Evolutionary conservation across 1,140 invertebrate genomes (phyloP), one percentile per base, ranked within the genome.

Genomic region (Ptiloglossa arizonensis): DNA sequence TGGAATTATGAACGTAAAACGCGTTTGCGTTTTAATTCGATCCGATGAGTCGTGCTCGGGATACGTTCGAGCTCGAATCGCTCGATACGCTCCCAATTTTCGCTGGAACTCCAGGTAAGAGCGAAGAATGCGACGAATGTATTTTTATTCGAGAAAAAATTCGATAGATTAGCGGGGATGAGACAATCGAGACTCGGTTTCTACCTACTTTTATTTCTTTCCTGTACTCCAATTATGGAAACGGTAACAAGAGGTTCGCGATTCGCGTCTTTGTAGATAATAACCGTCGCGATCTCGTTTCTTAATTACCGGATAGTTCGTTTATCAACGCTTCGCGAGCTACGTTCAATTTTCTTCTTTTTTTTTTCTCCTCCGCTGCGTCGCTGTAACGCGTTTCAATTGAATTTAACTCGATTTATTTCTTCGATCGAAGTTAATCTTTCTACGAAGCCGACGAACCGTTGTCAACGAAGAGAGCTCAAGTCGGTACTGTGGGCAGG

Each of bases 21-120:
- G 56, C 29, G 56, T 50, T 48, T 24, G 22, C 60, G 38, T 67
- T 67, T 67, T 67, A 67, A 67, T 67, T 56, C n/a, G 22, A 35
- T 41, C 6, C 54, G 41, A 56, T 56, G 24, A 24, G 11, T 32
- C 22, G 3, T 5, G 46, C 27, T 52, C 1, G 50, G 4, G 2
- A 5, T 4, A 17, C 17, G 15, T 29, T 59, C 5, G 32, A 5
- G 24, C 13, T 17, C 3, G 17, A 19, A 32, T 17, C 19, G 29
- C 27, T 59, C 6, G 17, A 19, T 59, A 35, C 2, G 1, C 5
- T 5, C 6, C 5, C 29, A 24, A 24, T 13, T 19, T 5, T 17
- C 19, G 56, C 5, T 29, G 15, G 17, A n/a, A 50, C 5, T 27
- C 27, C 15, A 8, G 17, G 54, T 9, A 29, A 57, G 11, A 0